Evolutionary conservation across 2,888 invertebrate species (phyloP).

Genomic region (Eucriotettix oculatus): DNA sequence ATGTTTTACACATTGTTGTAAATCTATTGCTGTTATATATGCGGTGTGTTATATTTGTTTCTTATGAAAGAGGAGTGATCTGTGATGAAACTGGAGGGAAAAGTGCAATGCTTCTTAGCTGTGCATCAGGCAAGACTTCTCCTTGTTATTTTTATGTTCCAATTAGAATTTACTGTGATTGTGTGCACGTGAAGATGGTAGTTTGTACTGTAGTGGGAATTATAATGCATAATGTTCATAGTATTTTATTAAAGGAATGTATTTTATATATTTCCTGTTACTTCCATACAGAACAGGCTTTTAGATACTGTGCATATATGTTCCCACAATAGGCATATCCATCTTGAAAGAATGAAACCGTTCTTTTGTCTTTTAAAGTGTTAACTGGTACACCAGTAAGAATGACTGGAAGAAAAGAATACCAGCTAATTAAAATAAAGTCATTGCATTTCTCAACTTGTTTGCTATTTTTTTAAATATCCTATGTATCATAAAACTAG

Average conservation of each 20-base stretch:
- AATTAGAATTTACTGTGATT: neutral
- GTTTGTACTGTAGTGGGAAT: neutral
- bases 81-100: neutral
- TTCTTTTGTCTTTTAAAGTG: too few species aligned
- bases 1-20: neutral
- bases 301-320: neutral
- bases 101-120: neutral
- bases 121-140: neutral
- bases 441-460: too few species aligned
- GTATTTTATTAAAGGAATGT: neutral
- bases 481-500: too few species aligned
- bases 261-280: neutral
- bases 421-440: too few species aligned
- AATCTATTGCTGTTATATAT: neutral
- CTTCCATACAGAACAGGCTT: neutral
- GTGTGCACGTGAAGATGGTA: neutral
- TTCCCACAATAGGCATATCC: neutral
- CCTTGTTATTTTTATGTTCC: neutral
- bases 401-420: too few species aligned
- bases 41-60: neutral
- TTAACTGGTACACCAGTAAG: too few species aligned
- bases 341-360: too few species aligned
- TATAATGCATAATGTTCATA: neutral
- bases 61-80: neutral
- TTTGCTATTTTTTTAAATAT: too few species aligned